Base-by-base conservation (phyloP, 2,888 invertebrate genomes). In the Tenthredo mesomela region DNA sequence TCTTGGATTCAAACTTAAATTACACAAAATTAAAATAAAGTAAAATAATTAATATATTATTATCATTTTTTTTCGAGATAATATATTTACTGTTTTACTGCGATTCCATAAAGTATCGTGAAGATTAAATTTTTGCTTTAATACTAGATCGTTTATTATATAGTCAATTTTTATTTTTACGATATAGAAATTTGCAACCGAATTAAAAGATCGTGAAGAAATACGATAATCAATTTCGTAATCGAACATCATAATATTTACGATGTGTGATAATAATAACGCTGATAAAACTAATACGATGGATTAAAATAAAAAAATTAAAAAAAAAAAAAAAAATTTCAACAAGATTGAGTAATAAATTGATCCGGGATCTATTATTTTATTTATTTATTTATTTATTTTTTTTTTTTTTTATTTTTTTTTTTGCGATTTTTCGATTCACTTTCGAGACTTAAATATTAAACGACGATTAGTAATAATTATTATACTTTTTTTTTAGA, bases 11-110 rank as follows among this genome's bases (percentile, higher is more conserved):
- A 99, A 99, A 94, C 95, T 99, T 86, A 99, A 99, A 94, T 94
- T 99, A 77, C 98, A 99, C 94, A 99, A 99, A 95, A 98, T 99
- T 90, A 99, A 99, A 95, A 97, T 98, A 86, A 98, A 97, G 93
- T 97, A 94, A 93, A 29, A 3, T 85, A 71, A 71, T 71, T 33
- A 4, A 77, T 54, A 67, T 80, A 75, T 84, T 77, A 75, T n/a
- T n/a, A n/a, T n/a, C 61, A 85, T 21, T 12, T 2, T 21, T 9
- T 1, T 18, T 33, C n/a, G 9, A 9, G 18, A 15, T 12, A 71
- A 37, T 40, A n/a, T n/a, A n/a, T n/a, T n/a, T n/a, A 54, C n/a
- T n/a, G 54, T 54, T 54, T 54, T 2, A n/a, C 54, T n/a, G n/a
- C 18, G n/a, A 7, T 54, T n/a, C 18, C 7, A n/a, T n/a, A n/a